Conservation (phyloP, 2,113 vertebrate genomes). For the Peromyscus leucopus region DNA sequence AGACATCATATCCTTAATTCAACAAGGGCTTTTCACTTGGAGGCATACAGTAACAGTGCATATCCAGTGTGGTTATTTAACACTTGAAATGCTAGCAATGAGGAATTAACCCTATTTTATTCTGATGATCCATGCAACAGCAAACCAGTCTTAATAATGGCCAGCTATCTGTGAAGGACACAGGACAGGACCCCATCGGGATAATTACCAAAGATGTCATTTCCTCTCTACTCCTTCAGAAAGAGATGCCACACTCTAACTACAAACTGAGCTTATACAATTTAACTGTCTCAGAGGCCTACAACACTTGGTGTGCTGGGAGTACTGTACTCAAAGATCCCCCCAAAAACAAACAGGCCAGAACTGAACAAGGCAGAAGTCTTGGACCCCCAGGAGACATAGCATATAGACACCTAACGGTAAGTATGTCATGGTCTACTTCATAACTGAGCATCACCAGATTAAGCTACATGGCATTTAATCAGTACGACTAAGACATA, state of each 20-base stretch:
- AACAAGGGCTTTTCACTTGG: not conserved
- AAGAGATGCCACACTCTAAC: not conserved
- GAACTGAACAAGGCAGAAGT: not conserved
- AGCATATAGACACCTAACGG: not conserved
- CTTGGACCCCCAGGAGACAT: not conserved
- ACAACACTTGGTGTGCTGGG: not conserved
- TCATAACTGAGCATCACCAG: slow-evolving; percentile 29
- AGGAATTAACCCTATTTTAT: not conserved
- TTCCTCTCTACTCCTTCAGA: not conserved
- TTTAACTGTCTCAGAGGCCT: not conserved
- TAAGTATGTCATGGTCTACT: not conserved
- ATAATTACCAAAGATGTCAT: not conserved
- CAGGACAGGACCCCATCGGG: not conserved
- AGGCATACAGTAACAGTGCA: not conserved
- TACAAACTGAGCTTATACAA: slow-evolving; percentile 4
- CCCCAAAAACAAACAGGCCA: not conserved
- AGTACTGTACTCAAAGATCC: not conserved
- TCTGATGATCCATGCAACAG: not conserved
- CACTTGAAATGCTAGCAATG: not conserved
- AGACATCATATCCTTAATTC: not conserved
- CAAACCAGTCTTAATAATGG: not conserved
- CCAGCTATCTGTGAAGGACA: not conserved
- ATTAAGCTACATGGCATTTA: not conserved
- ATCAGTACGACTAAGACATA: not conserved
- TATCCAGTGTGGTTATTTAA: not conserved